phyloP scores from a whole-genome alignment of 2,888 invertebrate species.

The Eilema sororculum region DNA sequence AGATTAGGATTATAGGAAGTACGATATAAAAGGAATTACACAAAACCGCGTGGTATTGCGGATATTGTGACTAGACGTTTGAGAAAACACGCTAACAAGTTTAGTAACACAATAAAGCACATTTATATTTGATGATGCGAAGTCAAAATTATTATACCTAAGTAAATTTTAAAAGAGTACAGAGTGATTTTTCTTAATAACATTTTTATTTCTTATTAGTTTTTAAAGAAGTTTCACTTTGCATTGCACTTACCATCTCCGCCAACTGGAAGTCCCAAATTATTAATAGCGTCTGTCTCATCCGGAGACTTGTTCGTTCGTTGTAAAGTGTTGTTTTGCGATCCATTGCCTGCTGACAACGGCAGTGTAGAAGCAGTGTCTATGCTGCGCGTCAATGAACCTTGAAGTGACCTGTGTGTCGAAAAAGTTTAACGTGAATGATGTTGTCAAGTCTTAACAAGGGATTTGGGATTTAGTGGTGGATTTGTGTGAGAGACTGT shows the following conservation, averaged over 20 bases:
- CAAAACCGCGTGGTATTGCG: not conserved
- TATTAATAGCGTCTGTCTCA: slow-evolving; percentile 80
- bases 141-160: not conserved
- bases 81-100: no score
- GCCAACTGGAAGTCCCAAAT: slow-evolving; percentile 76
- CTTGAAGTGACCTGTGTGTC: slow-evolving; percentile 75
- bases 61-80: no score
- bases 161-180: not conserved
- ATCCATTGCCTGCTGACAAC: slow-evolving; percentile 75
- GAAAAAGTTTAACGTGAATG: slow-evolving; percentile 19
- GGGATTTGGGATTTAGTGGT: slow-evolving; percentile 15
- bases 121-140: not conserved
- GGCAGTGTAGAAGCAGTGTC: slow-evolving; percentile 82
- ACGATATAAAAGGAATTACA: no score
- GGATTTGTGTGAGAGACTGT: slow-evolving; percentile 20
- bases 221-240: not conserved
- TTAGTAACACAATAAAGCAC: no score
- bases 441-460: slow-evolving; percentile 35
- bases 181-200: not conserved
- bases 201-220: not conserved
- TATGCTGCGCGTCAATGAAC: slow-evolving; percentile 81
- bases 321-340: slow-evolving; percentile 79
- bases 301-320: slow-evolving; percentile 74
- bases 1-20: not conserved
- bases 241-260: slow-evolving; percentile 59